Percentiles rank a stretch among this genome's conserved stretches.
Evolutionary conservation across 1,140 invertebrate genomes (phyloP).

Genomic region (Drosophila fuyamai): DNA sequence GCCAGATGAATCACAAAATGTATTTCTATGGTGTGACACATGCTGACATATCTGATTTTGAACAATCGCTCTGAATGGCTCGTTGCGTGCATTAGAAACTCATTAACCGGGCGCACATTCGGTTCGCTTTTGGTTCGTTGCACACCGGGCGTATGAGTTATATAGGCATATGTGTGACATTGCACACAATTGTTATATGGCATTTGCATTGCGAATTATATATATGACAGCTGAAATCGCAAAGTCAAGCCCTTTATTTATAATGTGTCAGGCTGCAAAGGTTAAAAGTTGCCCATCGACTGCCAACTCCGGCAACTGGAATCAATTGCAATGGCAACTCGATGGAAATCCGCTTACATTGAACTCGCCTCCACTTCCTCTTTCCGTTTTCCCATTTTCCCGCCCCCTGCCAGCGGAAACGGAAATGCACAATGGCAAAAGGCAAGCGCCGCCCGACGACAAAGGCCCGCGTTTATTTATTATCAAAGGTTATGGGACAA

Average conservation of each 20-base stretch:
- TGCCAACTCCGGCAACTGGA: conserved; percentile 44
- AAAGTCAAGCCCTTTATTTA: conserved; percentile 55
- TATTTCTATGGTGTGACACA: conserved; percentile 36
- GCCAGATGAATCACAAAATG: conserved; percentile 13
- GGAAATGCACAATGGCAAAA: conserved; percentile 68
- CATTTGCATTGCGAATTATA: conserved; percentile 37
- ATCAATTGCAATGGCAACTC: conserved; percentile 49
- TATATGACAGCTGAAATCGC: conserved; percentile 42
- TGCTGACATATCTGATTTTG: conserved; percentile 45
- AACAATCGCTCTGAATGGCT: conserved; percentile 41
- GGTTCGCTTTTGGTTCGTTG: conserved; percentile 18
- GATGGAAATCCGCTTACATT: conserved; percentile 53
- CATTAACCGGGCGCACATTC: conserved; percentile 36
- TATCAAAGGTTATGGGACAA: conserved; percentile 51
- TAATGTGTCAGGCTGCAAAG: conserved; percentile 58
- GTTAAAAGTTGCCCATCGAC: conserved; percentile 76
- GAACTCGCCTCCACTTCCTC: conserved; percentile 41
- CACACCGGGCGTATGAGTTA: conserved; percentile 50
- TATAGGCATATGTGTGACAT: conserved; percentile 45
- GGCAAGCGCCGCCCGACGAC: conserved; percentile 30
- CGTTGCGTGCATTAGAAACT: conserved; percentile 62
- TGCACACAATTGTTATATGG: conserved; percentile 16
- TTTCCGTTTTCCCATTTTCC: neutral
- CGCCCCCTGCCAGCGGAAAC: conserved; percentile 44
- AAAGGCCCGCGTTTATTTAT: conserved; percentile 45